Evolutionary conservation across 2,888 invertebrate species (phyloP).

Genomic region (Cordylochernes scorpioides): DNA sequence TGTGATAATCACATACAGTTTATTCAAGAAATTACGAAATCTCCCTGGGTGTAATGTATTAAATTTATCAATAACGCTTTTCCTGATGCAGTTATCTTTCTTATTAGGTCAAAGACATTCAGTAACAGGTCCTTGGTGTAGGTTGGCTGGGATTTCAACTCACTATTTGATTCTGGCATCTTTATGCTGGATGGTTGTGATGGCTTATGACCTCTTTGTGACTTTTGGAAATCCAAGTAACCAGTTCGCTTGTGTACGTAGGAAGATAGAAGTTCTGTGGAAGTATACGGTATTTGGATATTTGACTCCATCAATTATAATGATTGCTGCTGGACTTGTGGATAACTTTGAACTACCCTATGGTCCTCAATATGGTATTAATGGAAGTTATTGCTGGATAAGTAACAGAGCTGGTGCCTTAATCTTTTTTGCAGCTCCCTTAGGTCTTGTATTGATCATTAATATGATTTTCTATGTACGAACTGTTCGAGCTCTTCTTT

Average conservation of each 20-base stretch:
- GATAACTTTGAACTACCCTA: conserved; percentile 16
- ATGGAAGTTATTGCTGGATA: conserved; percentile 16
- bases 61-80: conserved; percentile 19
- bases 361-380: conserved; percentile 14
- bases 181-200: conserved; percentile 25
- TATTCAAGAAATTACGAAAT: conserved; percentile 20
- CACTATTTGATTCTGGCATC: conserved; percentile 21
- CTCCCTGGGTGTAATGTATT: conserved; percentile 22
- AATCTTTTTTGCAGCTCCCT: conserved; percentile 15
- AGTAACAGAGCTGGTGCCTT: conserved; percentile 11
- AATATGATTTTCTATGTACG: conserved; percentile 15
- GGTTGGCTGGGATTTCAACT: conserved; percentile 18
- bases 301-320: conserved; percentile 19
- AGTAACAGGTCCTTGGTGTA: conserved; percentile 15
- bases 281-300: conserved; percentile 19
- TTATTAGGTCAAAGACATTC: conserved; percentile 15
- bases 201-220: conserved; percentile 22
- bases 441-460: conserved; percentile 13
- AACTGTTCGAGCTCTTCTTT: conserved; percentile 14
- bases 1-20: conserved; percentile 19
- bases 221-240: conserved; percentile 19
- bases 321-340: conserved; percentile 17
- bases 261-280: conserved; percentile 8
- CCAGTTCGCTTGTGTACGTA: too few relatives aligned
- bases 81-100: conserved; percentile 20